These are phyloP conservation scores for Cerastis leucographa DNA, from an alignment of 2,888 invertebrate genomes.

Conservation along the genomic window DNA sequence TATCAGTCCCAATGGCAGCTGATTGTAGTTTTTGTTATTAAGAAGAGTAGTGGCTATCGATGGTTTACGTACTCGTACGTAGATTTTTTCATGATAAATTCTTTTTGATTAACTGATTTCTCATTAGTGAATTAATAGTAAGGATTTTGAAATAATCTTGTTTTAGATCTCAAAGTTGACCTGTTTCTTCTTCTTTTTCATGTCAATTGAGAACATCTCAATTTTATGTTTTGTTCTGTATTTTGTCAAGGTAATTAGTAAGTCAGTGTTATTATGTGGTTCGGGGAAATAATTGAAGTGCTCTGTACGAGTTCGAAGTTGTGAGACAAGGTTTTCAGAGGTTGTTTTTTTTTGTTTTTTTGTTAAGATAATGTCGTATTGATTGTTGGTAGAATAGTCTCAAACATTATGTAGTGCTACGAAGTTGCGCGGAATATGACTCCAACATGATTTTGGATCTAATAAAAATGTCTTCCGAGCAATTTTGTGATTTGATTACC, in stretches of 20 bases:
- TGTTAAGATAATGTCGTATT: background rate
- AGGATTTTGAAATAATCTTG: background rate
- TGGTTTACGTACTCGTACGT: background rate
- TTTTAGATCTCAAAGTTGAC: background rate
- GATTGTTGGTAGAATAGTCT: background rate
- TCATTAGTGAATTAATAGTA: background rate
- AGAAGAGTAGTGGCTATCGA: too few species aligned
- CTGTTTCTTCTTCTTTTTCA: background rate
- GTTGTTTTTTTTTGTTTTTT: too few species aligned
- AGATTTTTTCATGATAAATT: background rate
- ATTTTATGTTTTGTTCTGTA: background rate
- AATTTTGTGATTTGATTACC: slow-evolving; percentile 83
- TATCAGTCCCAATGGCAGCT: slow-evolving; percentile 19
- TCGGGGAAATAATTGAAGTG: background rate
- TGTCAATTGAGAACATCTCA: background rate
- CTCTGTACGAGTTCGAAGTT: too few species aligned
- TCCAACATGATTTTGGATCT: slow-evolving; percentile 37
- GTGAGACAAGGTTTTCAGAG: too few species aligned
- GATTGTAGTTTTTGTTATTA: background rate
- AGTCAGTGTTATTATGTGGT: background rate
- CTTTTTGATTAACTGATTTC: background rate
- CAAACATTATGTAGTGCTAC: background rate
- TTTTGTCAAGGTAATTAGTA: background rate
- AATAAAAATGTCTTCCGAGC: slow-evolving; percentile 72
- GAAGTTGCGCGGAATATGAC: background rate